A percentile compares a stretch with the other conserved stretches of the same genome.
phyloP scores from a whole-genome alignment of 2,888 invertebrate genomes.

The Actias luna region DNA sequence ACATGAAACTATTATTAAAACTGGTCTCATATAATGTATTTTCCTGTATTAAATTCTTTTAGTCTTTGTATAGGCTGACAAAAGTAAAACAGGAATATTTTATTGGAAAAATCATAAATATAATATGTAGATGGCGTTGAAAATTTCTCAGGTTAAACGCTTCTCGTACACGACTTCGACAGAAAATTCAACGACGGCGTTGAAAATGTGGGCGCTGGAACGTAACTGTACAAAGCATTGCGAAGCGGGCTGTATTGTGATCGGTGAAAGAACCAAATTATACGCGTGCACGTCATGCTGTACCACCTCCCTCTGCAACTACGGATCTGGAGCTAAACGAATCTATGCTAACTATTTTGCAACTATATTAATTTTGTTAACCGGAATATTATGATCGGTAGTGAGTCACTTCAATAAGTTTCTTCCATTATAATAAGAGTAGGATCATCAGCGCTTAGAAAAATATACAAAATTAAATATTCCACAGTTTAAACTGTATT shows the following conservation, averaged over 20 bases:
- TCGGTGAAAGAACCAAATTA: constrained; percentile 93
- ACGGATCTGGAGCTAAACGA: constrained; percentile 80
- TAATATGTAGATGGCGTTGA: not conserved
- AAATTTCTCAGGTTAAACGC: constrained; percentile 85
- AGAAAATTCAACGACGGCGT: constrained; percentile 87
- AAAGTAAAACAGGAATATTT: not conserved
- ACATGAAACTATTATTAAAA: not conserved
- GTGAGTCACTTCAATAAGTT: not conserved
- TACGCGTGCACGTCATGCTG: constrained; percentile 95
- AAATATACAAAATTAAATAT: not conserved
- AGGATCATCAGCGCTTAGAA: not conserved
- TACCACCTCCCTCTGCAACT: constrained; percentile 89
- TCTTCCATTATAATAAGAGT: not conserved
- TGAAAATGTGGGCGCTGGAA: constrained; percentile 91
- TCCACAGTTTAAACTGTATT: not conserved
- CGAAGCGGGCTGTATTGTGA: constrained; percentile 93
- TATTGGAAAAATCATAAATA: not conserved
- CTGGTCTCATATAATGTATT: not conserved
- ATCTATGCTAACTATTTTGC: not conserved
- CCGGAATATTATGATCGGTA: constrained; percentile 13
- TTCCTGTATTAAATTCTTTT: not conserved
- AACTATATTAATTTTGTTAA: not conserved
- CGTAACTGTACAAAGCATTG: constrained; percentile 92
- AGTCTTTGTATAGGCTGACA: not conserved
- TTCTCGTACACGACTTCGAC: constrained; percentile 92